A percentile compares a stretch with the other conserved stretches of the same genome.
These are phyloP conservation scores for Dione vanillae DNA, from an alignment of 2,888 invertebrate genomes.

Conservation along the genomic window DNA sequence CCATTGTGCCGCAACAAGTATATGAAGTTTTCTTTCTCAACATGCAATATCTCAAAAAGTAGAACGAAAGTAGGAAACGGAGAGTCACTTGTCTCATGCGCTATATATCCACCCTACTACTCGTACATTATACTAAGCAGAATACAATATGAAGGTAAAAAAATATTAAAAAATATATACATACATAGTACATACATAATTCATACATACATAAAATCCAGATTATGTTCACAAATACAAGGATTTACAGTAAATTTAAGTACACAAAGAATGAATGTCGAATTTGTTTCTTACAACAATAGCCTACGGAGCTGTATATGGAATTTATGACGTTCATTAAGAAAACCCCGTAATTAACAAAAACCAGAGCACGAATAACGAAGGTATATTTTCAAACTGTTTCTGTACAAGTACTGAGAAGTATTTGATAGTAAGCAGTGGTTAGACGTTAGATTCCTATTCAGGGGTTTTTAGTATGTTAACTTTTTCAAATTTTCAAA, in stretches of 20 bases:
- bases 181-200: too few species aligned
- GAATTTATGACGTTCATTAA: neutral
- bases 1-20: too few species aligned
- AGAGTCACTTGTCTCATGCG: too few species aligned
- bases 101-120: too few species aligned
- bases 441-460: neutral
- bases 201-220: too few species aligned
- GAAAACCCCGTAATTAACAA: slow-evolving; percentile 20
- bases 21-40: too few species aligned
- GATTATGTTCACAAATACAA: too few species aligned
- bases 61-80: too few species aligned
- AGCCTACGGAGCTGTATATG: neutral
- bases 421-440: neutral
- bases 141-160: too few species aligned
- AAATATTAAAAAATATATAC: too few species aligned
- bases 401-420: neutral
- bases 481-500: neutral
- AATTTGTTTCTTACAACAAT: neutral
- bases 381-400: neutral
- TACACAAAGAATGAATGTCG: neutral
- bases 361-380: neutral
- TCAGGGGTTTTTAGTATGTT: neutral
- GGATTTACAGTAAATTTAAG: neutral
- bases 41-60: too few species aligned
- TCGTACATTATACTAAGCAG: too few species aligned